A percentile compares a stretch with the other conserved stretches of the same genome.
These are phyloP conservation scores for Kryphioiulus occultus DNA, from an alignment of 2,888 invertebrate genomes.

Conservation along the genomic window DNA sequence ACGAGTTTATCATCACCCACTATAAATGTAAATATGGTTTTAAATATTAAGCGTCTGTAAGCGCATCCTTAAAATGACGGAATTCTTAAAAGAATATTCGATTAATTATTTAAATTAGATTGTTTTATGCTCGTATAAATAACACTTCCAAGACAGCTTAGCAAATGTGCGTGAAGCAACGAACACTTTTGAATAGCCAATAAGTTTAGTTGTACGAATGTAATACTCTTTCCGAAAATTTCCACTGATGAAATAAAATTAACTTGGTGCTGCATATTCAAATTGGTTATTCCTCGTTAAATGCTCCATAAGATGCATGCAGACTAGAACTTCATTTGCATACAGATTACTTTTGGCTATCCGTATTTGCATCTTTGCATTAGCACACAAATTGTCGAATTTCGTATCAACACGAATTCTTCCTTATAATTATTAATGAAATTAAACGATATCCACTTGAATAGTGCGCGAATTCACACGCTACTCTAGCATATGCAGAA, in stretches of 20 bases:
- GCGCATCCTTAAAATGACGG: not conserved
- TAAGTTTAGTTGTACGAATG: not conserved
- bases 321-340: not conserved
- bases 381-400: not conserved
- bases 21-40: not conserved
- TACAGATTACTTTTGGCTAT: conserved; percentile 2
- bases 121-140: not conserved
- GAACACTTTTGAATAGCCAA: not conserved
- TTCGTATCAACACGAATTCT: not conserved
- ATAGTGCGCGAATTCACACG: not conserved
- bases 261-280: not conserved
- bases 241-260: conserved; percentile 4
- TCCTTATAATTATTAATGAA: conserved; percentile 8
- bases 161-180: not conserved
- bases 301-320: not conserved
- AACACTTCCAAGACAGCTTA: not conserved
- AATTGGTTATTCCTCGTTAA: not conserved
- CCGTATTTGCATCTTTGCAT: not conserved
- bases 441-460: not conserved
- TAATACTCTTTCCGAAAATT: not conserved
- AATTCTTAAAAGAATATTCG: not conserved
- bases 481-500: not conserved
- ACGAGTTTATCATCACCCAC: not conserved
- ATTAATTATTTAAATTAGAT: not conserved
- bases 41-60: not conserved